A percentile compares a stretch with the other conserved stretches of the same genome.
phyloP scores from a whole-genome alignment of 2,113 vertebrate species.

The Brienomyrus longianalis region DNA sequence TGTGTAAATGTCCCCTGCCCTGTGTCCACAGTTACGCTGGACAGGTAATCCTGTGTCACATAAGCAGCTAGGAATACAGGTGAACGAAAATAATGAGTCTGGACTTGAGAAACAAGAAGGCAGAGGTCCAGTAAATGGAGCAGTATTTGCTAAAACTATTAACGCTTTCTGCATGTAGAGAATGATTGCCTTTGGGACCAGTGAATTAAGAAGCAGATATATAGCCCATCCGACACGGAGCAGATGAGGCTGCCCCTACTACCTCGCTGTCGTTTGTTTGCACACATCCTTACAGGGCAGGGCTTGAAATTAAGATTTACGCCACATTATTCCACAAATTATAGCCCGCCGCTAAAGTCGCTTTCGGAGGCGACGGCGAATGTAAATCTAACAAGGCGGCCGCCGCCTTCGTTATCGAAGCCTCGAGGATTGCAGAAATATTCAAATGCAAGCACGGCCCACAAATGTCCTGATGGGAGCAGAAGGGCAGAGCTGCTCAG shows the following conservation, averaged over 20 bases:
- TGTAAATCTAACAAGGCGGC: background rate
- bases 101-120: background rate
- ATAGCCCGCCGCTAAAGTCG: background rate
- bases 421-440: constrained; percentile 22
- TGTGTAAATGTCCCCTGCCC: background rate
- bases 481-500: constrained; percentile 44
- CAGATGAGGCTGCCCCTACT: background rate
- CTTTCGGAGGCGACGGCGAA: background rate
- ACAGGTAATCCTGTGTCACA: background rate
- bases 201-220: background rate
- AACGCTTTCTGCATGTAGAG: background rate
- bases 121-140: background rate
- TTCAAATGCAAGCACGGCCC: constrained; percentile 33
- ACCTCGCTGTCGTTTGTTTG: background rate
- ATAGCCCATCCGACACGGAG: background rate
- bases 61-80: background rate
- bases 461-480: constrained; percentile 38
- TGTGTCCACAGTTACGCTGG: background rate
- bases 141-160: background rate
- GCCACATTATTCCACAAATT: constrained; percentile 15
- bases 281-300: background rate
- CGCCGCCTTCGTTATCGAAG: constrained; percentile 29
- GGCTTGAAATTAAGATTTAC: constrained; percentile 14
- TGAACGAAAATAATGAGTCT: background rate
- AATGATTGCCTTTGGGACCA: background rate